These are phyloP conservation scores for Pteronotus mesoamericanus DNA, from an alignment of 2,797 vertebrate species.

Conservation along the genomic window DNA sequence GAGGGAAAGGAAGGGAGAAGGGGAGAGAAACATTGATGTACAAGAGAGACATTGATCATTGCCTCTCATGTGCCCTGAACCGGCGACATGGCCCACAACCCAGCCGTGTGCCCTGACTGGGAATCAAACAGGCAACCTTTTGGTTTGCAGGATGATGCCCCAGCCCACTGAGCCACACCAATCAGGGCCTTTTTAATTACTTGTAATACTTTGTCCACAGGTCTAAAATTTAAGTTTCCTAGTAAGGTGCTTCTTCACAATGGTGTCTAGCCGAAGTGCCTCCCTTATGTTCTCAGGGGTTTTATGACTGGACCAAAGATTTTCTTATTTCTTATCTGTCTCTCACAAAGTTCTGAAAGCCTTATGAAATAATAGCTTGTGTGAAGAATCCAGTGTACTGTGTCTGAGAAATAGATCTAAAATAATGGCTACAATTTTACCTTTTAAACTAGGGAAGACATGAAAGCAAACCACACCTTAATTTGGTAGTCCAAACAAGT, in stretches of 20 bases:
- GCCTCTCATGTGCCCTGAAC: too few species aligned
- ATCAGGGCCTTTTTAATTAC: neutral
- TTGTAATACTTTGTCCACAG: neutral
- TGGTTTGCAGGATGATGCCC: neutral
- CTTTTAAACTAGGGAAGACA: neutral
- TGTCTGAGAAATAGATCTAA: neutral
- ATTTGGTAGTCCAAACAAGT: neutral
- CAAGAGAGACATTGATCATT: neutral
- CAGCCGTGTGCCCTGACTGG: too few species aligned
- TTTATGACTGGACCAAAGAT: neutral
- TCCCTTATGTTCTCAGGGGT: neutral
- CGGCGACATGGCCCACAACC: too few species aligned
- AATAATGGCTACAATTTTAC: neutral
- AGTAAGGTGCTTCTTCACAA: neutral
- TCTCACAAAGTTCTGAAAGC: neutral
- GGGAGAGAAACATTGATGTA: neutral
- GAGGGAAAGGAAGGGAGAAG: too few species aligned
- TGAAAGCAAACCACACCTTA: neutral
- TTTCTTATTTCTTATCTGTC: neutral
- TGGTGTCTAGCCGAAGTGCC: neutral
- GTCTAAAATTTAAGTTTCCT: neutral
- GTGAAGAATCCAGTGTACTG: neutral
- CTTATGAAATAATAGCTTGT: neutral
- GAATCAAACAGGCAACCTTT: neutral
- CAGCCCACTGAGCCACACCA: neutral